These are phyloP conservation scores for Psittacara wagleri DNA, from an alignment of 2,113 vertebrate genomes.

Conservation along the genomic window DNA sequence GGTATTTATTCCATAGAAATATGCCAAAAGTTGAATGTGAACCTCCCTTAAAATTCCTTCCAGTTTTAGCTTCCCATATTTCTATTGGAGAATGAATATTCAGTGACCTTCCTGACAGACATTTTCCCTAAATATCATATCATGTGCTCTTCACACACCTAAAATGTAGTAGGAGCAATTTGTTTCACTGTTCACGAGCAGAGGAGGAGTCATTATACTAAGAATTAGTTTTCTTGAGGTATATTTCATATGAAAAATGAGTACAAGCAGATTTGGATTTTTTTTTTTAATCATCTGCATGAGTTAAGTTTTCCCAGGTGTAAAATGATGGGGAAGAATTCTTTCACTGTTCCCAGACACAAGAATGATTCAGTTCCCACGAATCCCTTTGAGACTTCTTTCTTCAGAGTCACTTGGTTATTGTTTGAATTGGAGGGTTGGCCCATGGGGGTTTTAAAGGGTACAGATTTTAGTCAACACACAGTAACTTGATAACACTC, in stretches of 20 bases:
- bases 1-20: not conserved
- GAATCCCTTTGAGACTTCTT: not conserved
- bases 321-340: not conserved
- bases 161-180: not conserved
- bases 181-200: not conserved
- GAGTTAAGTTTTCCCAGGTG: slow-evolving; percentile 15
- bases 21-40: not conserved
- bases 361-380: slow-evolving; percentile 7
- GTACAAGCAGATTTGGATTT: not conserved
- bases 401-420: not conserved
- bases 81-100: not conserved
- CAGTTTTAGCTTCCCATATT: not conserved
- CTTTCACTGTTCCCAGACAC: not conserved
- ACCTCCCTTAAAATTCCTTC: not conserved
- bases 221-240: not conserved
- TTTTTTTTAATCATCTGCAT: not conserved
- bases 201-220: not conserved
- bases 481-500: not conserved
- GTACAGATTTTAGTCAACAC: not conserved
- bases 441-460: not conserved
- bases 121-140: not conserved
- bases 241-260: not conserved
- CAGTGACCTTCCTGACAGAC: not conserved
- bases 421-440: not conserved
- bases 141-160: not conserved